Percentiles rank a stretch among this genome's conserved stretches.
These are phyloP conservation scores for Diorhabda sublineata DNA, from an alignment of 1,140 invertebrate genomes.

Conservation along the genomic window DNA sequence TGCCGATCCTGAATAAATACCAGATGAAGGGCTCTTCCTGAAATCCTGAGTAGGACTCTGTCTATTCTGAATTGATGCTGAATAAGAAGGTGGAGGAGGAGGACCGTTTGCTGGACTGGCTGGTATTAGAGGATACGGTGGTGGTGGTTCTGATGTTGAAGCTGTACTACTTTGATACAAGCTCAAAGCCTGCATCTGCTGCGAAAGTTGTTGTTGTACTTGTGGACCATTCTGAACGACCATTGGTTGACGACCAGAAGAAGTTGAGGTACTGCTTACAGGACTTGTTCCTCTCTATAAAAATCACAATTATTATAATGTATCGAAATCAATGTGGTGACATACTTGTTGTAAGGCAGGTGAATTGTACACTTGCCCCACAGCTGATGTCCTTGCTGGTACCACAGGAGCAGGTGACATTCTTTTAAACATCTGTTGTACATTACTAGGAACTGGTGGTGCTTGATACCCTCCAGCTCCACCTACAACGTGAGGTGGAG, in stretches of 20 bases:
- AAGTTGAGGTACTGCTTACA: conserved; percentile 42
- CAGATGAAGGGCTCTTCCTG: conserved; percentile 65
- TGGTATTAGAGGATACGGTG: conserved; percentile 67
- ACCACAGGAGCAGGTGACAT: conserved; percentile 70
- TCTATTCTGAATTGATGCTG: conserved; percentile 77
- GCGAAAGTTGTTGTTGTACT: conserved; percentile 76
- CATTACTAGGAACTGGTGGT: conserved; percentile 57
- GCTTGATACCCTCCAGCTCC: conserved; percentile 40
- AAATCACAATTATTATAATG: not conserved
- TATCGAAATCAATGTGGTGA: not conserved
- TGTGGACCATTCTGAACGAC: conserved; percentile 77
- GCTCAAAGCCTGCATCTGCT: conserved; percentile 82
- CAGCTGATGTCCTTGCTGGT: conserved; percentile 57
- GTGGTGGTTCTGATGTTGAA: conserved; percentile 63
- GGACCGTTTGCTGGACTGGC: conserved; percentile 56
- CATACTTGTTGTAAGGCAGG: conserved; percentile 48
- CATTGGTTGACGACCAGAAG: conserved; percentile 60
- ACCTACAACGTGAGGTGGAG: conserved; percentile 52
- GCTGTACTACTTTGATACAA: conserved; percentile 62
- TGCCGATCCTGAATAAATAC: conserved; percentile 74
- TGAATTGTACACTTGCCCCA: conserved; percentile 46
- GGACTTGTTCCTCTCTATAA: conserved; percentile 62
- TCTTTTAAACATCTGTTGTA: conserved; percentile 79
- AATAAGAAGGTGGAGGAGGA: conserved; percentile 77
- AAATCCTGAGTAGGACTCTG: conserved; percentile 79